These are phyloP conservation scores for Palloptera scutellata DNA, from an alignment of 2,888 invertebrate species.

Conservation along the genomic window DNA sequence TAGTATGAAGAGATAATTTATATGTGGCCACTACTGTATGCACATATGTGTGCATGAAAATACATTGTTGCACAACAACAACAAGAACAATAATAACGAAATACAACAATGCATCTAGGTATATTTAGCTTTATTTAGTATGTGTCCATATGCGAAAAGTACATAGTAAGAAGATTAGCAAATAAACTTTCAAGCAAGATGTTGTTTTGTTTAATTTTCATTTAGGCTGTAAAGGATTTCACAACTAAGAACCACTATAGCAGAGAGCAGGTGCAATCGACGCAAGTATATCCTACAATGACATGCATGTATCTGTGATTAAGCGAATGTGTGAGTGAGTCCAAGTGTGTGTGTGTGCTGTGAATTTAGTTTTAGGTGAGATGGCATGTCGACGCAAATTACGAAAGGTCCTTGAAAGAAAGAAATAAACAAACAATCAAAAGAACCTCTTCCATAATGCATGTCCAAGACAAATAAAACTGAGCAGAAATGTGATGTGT, in stretches of 20 bases:
- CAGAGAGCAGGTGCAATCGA: neutral
- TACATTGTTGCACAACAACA: too few species aligned
- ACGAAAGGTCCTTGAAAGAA: slow-evolving; percentile 22
- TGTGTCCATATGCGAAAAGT: too few species aligned
- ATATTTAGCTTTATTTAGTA: too few species aligned
- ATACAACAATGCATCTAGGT: too few species aligned
- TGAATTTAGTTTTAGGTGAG: neutral
- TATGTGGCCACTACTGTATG: too few species aligned
- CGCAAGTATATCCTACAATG: neutral
- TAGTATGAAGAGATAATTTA: too few species aligned
- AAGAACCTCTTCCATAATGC: slow-evolving; percentile 19
- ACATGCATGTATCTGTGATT: neutral
- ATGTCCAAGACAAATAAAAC: slow-evolving; percentile 23
- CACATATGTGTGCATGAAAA: too few species aligned
- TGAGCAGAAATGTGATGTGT: too few species aligned
- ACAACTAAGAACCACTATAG: neutral
- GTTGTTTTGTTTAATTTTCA: slow-evolving; percentile 54
- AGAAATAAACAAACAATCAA: slow-evolving; percentile 4
- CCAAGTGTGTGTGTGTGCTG: slow-evolving; percentile 6
- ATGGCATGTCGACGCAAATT: neutral
- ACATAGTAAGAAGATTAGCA: slow-evolving; percentile 2
- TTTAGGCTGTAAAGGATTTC: slow-evolving; percentile 39
- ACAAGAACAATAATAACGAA: too few species aligned
- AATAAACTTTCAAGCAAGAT: slow-evolving; percentile 22
- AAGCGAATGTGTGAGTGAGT: neutral